Base-by-base conservation (phyloP, 2,888 invertebrate species). In the Spodoptera picta region DNA sequence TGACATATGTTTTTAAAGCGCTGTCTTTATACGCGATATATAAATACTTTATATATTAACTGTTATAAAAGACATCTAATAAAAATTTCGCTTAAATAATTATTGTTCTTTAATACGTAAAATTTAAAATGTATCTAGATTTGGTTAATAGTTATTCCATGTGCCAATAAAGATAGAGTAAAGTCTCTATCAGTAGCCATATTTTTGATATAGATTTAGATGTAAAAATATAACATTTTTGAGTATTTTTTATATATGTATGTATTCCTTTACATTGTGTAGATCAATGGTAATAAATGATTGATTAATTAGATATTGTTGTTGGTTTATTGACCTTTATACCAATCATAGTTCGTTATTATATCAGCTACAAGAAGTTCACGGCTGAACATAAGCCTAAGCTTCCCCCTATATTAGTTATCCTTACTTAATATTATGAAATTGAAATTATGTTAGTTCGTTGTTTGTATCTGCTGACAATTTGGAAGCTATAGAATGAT, bases 201-300 rank as follows among this genome's bases (percentile, higher is more conserved):
- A 93, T 92, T 90, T 89, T 91, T 90, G 80, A 90, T 88, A 86
- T 90, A 91, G 88, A 83, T 85, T 88, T 85, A 91, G 88, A 80
- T 88, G 86, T 87, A 87, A 91, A 90, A 90, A 88, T 87, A 87
- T 88, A 88, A 87, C 57, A 64, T 72, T 74, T 87, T 88, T 88
- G 84, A 87, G 85, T 86, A 88, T 86, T 79, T 82, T 81, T 84
- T 89, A 90, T 87, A 73, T 89, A 87, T 90, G 87, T 93, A 92
- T 92, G 88, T 92, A 91, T 91, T 87, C 79, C 79, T 87, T 87
- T 90, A 84, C 85, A 90, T 90, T 91, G 86, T 89, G 83, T 89
- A 87, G 84, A 89, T 89, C 87, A 88, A 91, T 90, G 90, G 85
- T 90, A 93, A 93, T 93, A 93, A 94, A 93, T 88, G 83, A 90